phyloP scores from a whole-genome alignment of 35 echinoderm and acorn worm genomes.

The Nesometra sesokonis region DNA sequence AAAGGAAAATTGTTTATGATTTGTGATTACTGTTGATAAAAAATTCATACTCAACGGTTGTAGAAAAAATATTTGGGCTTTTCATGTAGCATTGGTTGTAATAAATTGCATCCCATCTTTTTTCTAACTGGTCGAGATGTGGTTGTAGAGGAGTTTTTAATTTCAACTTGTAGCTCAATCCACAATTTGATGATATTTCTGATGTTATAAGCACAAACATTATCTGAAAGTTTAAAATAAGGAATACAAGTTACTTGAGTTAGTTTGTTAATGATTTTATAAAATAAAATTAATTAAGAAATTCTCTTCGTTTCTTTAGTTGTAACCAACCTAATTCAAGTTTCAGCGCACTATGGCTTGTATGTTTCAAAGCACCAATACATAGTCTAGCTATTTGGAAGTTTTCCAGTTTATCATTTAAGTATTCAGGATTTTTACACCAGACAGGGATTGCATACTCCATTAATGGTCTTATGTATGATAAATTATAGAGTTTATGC shows the following conservation, averaged over 20 bases:
- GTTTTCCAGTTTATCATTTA: background rate
- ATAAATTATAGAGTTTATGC: background rate
- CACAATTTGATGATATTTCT: too few relatives aligned
- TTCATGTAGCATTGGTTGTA: too few relatives aligned
- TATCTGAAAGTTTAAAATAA: background rate
- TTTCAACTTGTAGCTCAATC: too few relatives aligned
- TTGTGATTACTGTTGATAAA: too few relatives aligned
- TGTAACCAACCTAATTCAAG: background rate
- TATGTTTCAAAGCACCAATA: background rate
- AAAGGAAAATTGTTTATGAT: too few relatives aligned
- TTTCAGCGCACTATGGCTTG: background rate
- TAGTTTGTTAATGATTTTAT: background rate
- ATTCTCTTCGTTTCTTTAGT: background rate
- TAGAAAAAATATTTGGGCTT: too few relatives aligned
- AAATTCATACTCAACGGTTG: too few relatives aligned
- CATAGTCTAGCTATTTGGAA: background rate
- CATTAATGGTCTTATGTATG: background rate
- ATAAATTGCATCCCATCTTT: too few relatives aligned
- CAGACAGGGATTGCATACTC: background rate
- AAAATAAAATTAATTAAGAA: background rate
- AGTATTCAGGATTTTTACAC: background rate
- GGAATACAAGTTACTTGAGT: background rate
- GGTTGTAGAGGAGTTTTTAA: too few relatives aligned
- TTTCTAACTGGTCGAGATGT: too few relatives aligned
- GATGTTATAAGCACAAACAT: background rate